These are phyloP conservation scores for Leistus spinibarbis DNA, from an alignment of 2,888 invertebrate species.

Conservation along the genomic window DNA sequence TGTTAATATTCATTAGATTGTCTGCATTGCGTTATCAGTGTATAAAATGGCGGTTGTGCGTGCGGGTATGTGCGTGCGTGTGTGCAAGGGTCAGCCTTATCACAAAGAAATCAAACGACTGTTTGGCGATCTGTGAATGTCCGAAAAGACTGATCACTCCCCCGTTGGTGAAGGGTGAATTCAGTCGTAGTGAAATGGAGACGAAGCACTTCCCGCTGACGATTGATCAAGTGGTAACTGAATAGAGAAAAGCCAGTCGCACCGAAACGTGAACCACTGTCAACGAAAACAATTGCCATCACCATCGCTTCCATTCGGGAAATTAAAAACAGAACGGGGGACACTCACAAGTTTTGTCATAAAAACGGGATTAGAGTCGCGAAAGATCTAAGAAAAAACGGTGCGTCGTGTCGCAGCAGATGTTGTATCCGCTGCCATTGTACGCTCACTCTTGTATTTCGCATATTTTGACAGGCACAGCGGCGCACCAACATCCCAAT, in stretches of 20 bases:
- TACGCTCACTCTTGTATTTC: slow-evolving; percentile 8
- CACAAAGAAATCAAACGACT: background rate
- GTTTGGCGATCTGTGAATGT: background rate
- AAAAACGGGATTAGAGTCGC: slow-evolving; percentile 38
- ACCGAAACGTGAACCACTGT: slow-evolving; percentile 17
- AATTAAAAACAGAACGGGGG: slow-evolving; percentile 31
- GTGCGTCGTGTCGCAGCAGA: slow-evolving; percentile 26
- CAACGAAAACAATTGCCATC: slow-evolving; percentile 26
- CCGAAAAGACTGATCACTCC: background rate
- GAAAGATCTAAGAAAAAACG: slow-evolving; percentile 20
- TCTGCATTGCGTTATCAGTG: background rate
- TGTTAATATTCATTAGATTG: background rate
- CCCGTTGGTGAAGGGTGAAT: background rate
- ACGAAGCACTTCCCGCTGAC: slow-evolving; percentile 30
- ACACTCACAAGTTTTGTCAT: slow-evolving; percentile 32
- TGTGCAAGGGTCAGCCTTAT: background rate
- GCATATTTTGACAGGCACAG: slow-evolving; percentile 14
- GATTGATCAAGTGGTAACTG: slow-evolving; percentile 24
- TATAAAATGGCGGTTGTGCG: background rate
- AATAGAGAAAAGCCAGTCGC: background rate
- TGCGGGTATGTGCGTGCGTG: background rate
- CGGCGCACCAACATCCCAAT: background rate
- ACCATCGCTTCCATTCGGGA: slow-evolving; percentile 20
- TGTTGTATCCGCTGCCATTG: slow-evolving; percentile 18
- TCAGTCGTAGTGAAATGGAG: slow-evolving; percentile 21